Evolutionary conservation across 2,797 vertebrate species (phyloP).

Genomic region (Garrulus glandarius): DNA sequence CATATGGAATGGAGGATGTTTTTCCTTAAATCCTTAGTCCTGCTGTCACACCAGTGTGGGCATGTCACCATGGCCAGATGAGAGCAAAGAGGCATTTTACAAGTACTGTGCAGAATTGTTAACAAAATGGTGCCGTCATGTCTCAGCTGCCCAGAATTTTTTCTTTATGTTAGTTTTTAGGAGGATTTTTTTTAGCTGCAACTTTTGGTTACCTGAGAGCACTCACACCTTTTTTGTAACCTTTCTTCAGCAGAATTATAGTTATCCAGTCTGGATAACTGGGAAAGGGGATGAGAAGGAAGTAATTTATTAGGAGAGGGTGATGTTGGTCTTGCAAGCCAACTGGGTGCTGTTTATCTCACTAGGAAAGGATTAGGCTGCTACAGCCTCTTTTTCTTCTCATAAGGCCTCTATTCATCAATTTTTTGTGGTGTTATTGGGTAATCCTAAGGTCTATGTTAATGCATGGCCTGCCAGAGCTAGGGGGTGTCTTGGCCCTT

Average conservation of each 20-base stretch:
- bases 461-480: not conserved
- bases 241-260: not conserved
- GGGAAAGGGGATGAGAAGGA: not conserved
- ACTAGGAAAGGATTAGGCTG: not conserved
- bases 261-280: not conserved
- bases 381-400: not conserved
- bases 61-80: not conserved
- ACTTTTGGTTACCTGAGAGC: not conserved
- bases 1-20: not conserved
- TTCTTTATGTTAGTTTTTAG: not conserved
- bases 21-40: not conserved
- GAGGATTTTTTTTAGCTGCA: not conserved
- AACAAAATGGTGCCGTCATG: not conserved
- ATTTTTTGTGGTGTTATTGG: fast-evolving
- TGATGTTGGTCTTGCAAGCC: not conserved
- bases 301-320: not conserved
- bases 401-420: not conserved
- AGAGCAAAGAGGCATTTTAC: not conserved
- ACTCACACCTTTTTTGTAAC: not conserved
- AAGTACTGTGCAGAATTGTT: not conserved
- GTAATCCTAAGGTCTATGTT: not conserved
- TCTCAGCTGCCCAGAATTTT: not conserved
- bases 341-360: not conserved
- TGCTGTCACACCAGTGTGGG: not conserved
- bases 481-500: not conserved